Evolutionary conservation across 2,888 invertebrate genomes (phyloP), one percentile per base, ranked within the genome.

Genomic region (Nebria salina): DNA sequence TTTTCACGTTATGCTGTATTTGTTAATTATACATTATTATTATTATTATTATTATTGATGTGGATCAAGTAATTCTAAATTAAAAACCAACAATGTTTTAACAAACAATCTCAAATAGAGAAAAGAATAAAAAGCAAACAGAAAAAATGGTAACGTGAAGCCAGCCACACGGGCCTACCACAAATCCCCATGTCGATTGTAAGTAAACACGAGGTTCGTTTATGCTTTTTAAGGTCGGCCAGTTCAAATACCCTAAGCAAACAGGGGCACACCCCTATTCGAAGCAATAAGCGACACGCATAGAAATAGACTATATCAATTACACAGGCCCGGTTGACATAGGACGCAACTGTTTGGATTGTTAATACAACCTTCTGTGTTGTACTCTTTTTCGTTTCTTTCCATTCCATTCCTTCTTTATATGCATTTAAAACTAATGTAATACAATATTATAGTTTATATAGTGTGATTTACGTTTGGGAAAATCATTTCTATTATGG

Each of bases 201-300:
- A 77, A 77, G 77, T 72, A 77, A 77, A 77, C 77, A 77, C 64
- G 54, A 77, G 54, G 77, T 77, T 77, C 72, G 72, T 87, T 86
- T 87, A 86, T 86, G 85, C 84, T 86, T 86, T 84, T 84, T 86
- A 86, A 87, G 86, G 86, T 85, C 86, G 84, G 83, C 85, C 84
- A 85, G 84, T 84, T 84, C 86, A 86, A 86, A 87, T 86, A 86
- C 85, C 87, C 87, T 87, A 86, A 87, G 85, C 86, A 87, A 87
- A 87, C 77, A 77, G 54, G 76, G 77, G 77, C 77, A 77, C 77
- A 72, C 77, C 77, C 77, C 70, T 25, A 70, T 70, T 70, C 34
- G 15, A 54, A 64, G 34, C 72, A 64, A 41, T 77, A 64, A 42
- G 64, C 65, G 75, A 75, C 75, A 75, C 41, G 72, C 77, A 72